Conservation (phyloP, 2,113 vertebrate genomes). For the Apeltes quadracus region DNA sequence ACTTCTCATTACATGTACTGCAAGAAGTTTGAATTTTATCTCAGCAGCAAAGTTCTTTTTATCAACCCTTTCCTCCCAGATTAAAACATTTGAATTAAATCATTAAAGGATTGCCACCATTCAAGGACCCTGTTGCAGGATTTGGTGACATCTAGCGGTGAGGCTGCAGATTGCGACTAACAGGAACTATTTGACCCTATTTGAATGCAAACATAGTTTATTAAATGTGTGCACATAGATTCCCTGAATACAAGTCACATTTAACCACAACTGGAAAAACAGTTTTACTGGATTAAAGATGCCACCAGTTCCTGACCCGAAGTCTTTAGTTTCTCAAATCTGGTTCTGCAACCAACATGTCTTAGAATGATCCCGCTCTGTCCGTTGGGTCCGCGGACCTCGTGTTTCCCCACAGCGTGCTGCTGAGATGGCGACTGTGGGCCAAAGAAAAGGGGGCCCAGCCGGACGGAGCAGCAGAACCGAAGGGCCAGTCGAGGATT, state of each 20-base stretch:
- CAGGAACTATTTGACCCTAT: neutral
- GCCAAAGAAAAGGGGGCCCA: conserved; percentile 50
- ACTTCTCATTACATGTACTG: too few relatives aligned
- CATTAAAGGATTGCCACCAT: neutral
- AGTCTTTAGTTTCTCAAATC: neutral
- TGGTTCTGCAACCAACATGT: neutral
- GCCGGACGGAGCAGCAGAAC: conserved; percentile 34
- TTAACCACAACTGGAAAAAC: neutral
- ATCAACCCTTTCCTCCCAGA: too few relatives aligned
- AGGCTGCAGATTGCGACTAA: neutral
- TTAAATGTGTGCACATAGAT: neutral
- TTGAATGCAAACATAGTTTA: neutral
- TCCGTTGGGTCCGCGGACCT: conserved; percentile 33
- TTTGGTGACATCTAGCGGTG: neutral
- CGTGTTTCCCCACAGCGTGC: conserved; percentile 26
- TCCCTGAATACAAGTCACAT: neutral
- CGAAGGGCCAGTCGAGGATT: neutral
- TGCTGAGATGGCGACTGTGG: conserved; percentile 27
- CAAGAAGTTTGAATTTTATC: too few relatives aligned
- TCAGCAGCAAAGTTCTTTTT: too few relatives aligned
- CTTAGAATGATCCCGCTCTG: conserved; percentile 6
- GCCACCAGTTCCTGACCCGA: neutral
- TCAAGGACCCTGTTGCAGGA: neutral
- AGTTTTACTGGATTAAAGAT: neutral
- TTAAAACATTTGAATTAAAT: neutral